phyloP scores from a whole-genome alignment of 2,113 vertebrate genomes.

The Gallinago undulata region DNA sequence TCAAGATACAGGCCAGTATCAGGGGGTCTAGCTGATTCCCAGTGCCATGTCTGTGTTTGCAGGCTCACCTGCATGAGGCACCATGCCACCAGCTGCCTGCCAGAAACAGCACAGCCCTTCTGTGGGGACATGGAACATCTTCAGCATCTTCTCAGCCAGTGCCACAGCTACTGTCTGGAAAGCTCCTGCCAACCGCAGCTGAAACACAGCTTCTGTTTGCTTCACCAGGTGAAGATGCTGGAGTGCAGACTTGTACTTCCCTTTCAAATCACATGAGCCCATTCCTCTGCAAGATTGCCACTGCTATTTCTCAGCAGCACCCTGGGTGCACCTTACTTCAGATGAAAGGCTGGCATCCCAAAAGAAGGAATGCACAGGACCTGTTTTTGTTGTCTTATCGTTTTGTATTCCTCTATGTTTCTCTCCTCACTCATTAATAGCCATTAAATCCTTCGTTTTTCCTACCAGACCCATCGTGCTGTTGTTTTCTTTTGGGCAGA shows the following conservation, averaged over 20 bases:
- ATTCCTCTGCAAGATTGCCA: not conserved
- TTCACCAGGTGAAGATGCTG: not conserved
- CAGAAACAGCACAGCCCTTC: not conserved
- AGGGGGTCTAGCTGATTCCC: not conserved
- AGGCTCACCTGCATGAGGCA: not conserved
- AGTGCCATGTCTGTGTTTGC: not conserved
- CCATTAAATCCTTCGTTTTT: not conserved
- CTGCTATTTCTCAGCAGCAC: not conserved
- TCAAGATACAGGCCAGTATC: not conserved
- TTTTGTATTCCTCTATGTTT: not conserved
- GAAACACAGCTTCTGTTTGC: not conserved
- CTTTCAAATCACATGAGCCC: not conserved
- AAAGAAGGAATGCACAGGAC: not conserved
- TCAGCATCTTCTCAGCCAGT: not conserved
- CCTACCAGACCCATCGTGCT: not conserved
- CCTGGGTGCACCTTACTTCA: not conserved
- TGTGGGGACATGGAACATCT: not conserved
- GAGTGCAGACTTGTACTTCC: not conserved
- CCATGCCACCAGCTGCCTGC: not conserved
- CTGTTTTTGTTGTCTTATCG: not conserved
- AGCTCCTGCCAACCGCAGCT: not conserved
- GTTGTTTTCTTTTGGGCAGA: not conserved
- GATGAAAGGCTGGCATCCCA: not conserved
- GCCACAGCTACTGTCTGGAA: not conserved
- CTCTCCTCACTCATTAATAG: not conserved